These are phyloP conservation scores for Andrena fulva DNA, from an alignment of 2,888 invertebrate species.

Conservation along the genomic window DNA sequence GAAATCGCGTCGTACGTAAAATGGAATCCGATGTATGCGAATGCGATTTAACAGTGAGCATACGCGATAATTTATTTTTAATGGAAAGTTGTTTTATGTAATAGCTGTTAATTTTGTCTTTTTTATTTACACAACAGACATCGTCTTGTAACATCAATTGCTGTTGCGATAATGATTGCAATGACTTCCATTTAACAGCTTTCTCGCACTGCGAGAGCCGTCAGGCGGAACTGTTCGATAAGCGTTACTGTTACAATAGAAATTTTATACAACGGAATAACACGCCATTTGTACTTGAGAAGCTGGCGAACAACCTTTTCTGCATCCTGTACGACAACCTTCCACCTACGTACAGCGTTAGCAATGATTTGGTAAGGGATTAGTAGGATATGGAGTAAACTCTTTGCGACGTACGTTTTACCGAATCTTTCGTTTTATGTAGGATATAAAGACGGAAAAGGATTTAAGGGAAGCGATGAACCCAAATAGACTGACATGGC, in stretches of 20 bases:
- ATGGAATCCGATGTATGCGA: slow-evolving; percentile 84
- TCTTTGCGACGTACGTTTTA: slow-evolving; percentile 31
- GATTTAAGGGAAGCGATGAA: slow-evolving; percentile 69
- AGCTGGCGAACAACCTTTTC: slow-evolving; percentile 86
- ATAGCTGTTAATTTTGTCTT: slow-evolving; percentile 32
- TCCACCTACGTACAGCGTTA: slow-evolving; percentile 82
- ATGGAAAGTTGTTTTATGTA: background rate
- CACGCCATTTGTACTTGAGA: slow-evolving; percentile 83
- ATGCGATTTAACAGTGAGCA: slow-evolving; percentile 87
- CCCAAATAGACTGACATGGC: slow-evolving; percentile 73
- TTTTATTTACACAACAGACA: slow-evolving; percentile 83
- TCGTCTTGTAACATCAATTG: slow-evolving; percentile 92
- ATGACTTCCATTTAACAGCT: slow-evolving; percentile 86
- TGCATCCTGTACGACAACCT: slow-evolving; percentile 88
- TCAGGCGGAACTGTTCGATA: slow-evolving; percentile 78
- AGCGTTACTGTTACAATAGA: slow-evolving; percentile 86
- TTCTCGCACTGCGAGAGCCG: slow-evolving; percentile 87
- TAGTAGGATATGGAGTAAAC: slow-evolving; percentile 20
- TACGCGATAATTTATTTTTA: slow-evolving; percentile 8
- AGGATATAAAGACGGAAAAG: slow-evolving; percentile 73
- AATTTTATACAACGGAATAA: slow-evolving; percentile 87
- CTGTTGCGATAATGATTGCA: slow-evolving; percentile 93
- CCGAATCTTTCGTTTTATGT: slow-evolving; percentile 32
- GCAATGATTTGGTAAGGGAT: slow-evolving; percentile 56
- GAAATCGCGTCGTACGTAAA: slow-evolving; percentile 61